Base-by-base conservation (phyloP, 1,140 invertebrate genomes). In the Drosophila bifasciata region DNA sequence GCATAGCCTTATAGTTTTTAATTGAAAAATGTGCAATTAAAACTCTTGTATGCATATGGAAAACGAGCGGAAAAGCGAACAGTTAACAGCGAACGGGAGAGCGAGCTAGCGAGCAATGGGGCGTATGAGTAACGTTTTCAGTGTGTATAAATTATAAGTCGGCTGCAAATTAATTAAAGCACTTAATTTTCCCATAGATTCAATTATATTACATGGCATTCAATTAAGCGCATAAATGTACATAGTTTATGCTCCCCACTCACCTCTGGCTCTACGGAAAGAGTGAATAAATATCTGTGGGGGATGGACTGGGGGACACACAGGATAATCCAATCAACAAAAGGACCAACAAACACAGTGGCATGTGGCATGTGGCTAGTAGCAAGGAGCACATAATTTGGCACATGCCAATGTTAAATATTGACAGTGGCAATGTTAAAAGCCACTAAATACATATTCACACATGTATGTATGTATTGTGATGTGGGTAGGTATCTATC, bases 1-100 rank as follows among this genome's bases (percentile, higher is more conserved):
- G 1, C 28, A 28, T 9, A 25, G 23, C 2, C 28, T 17, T 36
- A 66, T 60, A 74, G 80, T 80, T 81, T 78, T 83, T 83, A 81
- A 83, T 81, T 81, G 79, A 83, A 81, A 79, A 81, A 78, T 81
- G 58, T 70, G 79, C 79, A 81, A 81, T 81, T 81, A 81, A 81
- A 81, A 81, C 67, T 72, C 73, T 52, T 64, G 70, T 56, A 63
- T 58, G 46, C 16, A 57, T 64, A 45, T 60, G 62, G 19, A 45
- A 45, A 45, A 13, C 32, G 32, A 36, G 32, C 39, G 53, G 39
- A 11, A 39, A 17, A 17, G 32, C 3, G 32, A 36, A 36, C 32
- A 13, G 32, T 36, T 2, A 32, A 32, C 28, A 2, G 28, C 3
- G 28, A n/a, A n/a, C n/a, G n/a, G n/a, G 57, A 39, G 49, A 4